These are phyloP conservation scores for Fopius arisanus DNA, from an alignment of 1,140 invertebrate species.

Conservation along the genomic window DNA sequence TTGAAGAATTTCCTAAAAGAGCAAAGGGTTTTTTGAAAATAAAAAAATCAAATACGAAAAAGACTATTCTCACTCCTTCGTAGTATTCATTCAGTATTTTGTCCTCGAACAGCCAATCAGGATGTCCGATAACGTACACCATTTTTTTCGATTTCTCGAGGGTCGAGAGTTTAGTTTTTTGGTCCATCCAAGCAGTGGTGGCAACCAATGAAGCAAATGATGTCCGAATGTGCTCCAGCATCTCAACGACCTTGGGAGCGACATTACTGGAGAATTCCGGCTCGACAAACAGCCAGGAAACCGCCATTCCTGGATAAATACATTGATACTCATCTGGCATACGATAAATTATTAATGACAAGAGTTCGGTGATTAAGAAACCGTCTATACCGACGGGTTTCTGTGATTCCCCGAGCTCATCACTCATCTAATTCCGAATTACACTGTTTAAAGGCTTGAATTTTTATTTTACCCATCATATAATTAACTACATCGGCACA, in stretches of 20 bases:
- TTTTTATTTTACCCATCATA: constrained; percentile 66
- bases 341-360: no score
- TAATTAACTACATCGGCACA: constrained; percentile 72
- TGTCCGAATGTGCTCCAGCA: constrained; percentile 76
- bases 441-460: no score
- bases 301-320: constrained; percentile 55
- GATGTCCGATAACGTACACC: constrained; percentile 79
- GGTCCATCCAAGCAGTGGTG: constrained; percentile 85
- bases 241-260: constrained; percentile 45
- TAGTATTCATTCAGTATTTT: constrained; percentile 73
- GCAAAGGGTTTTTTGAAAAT: no score
- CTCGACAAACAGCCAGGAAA: constrained; percentile 56
- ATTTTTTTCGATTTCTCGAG: constrained; percentile 78
- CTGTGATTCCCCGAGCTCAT: no score
- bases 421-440: no score
- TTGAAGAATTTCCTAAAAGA: no score
- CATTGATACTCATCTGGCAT: no score
- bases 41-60: no score
- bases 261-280: constrained; percentile 45
- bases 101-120: constrained; percentile 78
- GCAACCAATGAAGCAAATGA: constrained; percentile 78
- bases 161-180: constrained; percentile 76
- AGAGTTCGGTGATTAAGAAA: no score
- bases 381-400: no score
- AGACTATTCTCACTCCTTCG: constrained; percentile 63